phyloP scores from a whole-genome alignment of 2,797 vertebrate genomes.

The Takifugu rubripes region DNA sequence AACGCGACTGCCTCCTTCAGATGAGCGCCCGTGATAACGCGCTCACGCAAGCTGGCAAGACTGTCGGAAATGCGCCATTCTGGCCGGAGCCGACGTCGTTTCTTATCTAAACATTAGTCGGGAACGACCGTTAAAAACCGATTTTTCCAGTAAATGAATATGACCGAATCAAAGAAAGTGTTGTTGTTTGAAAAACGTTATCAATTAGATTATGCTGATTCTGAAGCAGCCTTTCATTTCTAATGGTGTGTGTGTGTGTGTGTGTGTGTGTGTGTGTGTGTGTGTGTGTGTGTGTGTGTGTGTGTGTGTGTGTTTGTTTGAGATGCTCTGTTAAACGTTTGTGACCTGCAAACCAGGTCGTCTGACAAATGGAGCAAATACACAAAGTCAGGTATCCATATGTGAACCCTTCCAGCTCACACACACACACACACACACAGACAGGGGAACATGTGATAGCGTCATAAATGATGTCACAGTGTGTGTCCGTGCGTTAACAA shows the following conservation, averaged over 20 bases:
- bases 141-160: slow-evolving; percentile 12
- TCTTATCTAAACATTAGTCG: slow-evolving; percentile 44
- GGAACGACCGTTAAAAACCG: slow-evolving; percentile 23
- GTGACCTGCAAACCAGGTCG: slow-evolving; percentile 27
- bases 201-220: too few relatives aligned
- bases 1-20: not conserved
- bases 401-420: slow-evolving; percentile 25
- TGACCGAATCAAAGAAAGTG: not conserved
- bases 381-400: slow-evolving; percentile 26
- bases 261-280: not conserved
- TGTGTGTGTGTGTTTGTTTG: not conserved
- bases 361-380: slow-evolving; percentile 53
- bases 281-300: slow-evolving; percentile 10
- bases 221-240: too few relatives aligned
- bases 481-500: too few relatives aligned
- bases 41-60: slow-evolving; percentile 9
- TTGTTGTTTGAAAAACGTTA: not conserved
- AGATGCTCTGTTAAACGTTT: slow-evolving; percentile 36
- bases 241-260: too few relatives aligned
- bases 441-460: slow-evolving; percentile 15
- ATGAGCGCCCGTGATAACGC: slow-evolving; percentile 29
- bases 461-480: not conserved
- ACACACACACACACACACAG: not conserved
- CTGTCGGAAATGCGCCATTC: slow-evolving; percentile 23
- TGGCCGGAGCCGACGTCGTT: not conserved